These are phyloP conservation scores for Myodes glareolus DNA, from an alignment of 2,113 vertebrate genomes.

Conservation along the genomic window DNA sequence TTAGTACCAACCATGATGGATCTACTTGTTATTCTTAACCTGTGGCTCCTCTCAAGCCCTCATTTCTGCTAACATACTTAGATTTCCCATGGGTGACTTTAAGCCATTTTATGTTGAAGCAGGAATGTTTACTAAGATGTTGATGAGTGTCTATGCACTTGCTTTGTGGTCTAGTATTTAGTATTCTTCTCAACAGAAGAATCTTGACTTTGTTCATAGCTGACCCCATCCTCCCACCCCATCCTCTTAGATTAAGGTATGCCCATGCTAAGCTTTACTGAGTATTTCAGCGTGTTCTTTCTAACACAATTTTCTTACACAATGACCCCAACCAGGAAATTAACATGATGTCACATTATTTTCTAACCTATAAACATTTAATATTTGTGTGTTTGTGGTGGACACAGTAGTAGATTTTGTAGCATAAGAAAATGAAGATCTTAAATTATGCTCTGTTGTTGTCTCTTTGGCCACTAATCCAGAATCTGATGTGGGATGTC, in stretches of 20 bases:
- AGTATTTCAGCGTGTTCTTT: neutral
- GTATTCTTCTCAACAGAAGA: neutral
- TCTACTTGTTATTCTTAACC: neutral
- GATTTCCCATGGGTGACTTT: neutral
- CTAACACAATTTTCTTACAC: neutral
- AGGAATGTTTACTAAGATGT: neutral
- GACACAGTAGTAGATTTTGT: neutral
- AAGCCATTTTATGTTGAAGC: neutral
- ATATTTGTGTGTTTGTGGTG: neutral
- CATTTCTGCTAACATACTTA: neutral
- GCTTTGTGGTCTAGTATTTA: neutral
- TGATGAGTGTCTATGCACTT: constrained; percentile 1
- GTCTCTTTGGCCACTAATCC: neutral
- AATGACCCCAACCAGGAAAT: neutral
- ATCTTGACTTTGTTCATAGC: neutral
- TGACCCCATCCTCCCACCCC: no score
- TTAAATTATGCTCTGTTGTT: neutral
- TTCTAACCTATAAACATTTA: neutral
- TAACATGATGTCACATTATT: neutral
- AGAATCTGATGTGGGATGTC: no score
- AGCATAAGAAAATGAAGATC: no score
- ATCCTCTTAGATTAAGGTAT: neutral
- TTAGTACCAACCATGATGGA: neutral
- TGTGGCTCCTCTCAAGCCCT: neutral
- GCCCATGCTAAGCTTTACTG: neutral